These are phyloP conservation scores for Crypturellus undulatus DNA, from an alignment of 2,113 vertebrate genomes.

Conservation along the genomic window DNA sequence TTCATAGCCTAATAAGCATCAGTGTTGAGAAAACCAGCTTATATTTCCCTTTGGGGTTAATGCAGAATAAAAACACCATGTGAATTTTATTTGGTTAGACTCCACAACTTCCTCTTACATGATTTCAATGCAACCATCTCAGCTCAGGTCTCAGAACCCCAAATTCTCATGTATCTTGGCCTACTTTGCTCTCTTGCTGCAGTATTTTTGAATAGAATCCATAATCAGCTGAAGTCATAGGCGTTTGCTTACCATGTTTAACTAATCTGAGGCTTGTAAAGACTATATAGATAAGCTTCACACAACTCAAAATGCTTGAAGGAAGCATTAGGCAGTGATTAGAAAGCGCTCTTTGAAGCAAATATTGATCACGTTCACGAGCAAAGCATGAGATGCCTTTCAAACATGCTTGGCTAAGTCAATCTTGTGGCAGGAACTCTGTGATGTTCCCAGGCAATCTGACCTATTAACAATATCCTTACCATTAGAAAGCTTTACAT, in stretches of 20 bases:
- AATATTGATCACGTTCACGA: not conserved
- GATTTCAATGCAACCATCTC: not conserved
- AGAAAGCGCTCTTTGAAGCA: not conserved
- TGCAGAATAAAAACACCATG: not conserved
- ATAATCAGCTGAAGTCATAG: not conserved
- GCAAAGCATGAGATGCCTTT: not conserved
- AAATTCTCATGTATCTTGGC: not conserved
- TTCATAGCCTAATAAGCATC: not conserved
- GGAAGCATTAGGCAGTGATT: not conserved
- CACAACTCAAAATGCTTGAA: not conserved
- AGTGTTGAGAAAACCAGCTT: conserved; percentile 28
- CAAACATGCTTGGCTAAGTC: not conserved
- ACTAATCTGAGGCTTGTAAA: not conserved
- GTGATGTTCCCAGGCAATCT: not conserved
- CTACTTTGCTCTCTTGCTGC: not conserved
- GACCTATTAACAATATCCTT: not conserved
- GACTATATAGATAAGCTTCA: not conserved
- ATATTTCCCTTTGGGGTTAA: not conserved
- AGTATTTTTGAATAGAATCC: not conserved
- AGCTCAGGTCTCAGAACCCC: not conserved
- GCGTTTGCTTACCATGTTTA: not conserved
- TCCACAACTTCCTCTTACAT: not conserved
- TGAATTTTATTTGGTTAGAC: conserved; percentile 9
- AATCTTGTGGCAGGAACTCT: not conserved
- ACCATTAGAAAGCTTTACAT: not conserved